Evolutionary conservation across 2,797 vertebrate genomes (phyloP).

Genomic region (Clarias pachynema): DNA sequence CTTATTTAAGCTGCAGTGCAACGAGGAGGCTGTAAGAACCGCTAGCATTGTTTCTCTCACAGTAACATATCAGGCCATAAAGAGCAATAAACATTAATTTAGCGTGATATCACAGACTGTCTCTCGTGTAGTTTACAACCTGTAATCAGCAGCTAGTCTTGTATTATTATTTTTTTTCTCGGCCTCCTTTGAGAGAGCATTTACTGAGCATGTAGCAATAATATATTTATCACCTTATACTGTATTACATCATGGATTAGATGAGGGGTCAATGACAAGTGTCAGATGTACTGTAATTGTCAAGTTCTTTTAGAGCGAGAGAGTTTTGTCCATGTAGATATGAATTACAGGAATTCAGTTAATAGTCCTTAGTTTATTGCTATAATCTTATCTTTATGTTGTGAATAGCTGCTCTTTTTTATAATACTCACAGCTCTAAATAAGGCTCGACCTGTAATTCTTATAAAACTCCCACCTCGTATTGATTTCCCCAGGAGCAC

Average conservation of each 20-base stretch:
- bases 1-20: neutral
- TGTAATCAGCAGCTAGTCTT: conserved; percentile 22
- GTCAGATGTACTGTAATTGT: neutral
- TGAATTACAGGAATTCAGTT: neutral
- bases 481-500: neutral
- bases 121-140: conserved; percentile 56
- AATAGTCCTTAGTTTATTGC: neutral
- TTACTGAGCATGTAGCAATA: conserved; percentile 40
- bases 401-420: neutral
- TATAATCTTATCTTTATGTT: neutral
- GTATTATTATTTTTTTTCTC: neutral
- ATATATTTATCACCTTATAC: conserved; percentile 20
- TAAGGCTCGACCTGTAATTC: neutral
- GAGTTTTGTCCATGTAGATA: too few species aligned
- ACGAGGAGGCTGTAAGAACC: neutral
- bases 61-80: conserved; percentile 54
- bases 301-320: neutral
- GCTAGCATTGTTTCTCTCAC: conserved; percentile 39
- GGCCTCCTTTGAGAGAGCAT: conserved; percentile 13
- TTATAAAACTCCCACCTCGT: neutral
- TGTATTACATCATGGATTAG: neutral
- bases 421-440: neutral
- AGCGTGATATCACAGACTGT: conserved; percentile 56
- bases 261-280: neutral
- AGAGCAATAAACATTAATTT: conserved; percentile 67